Percentiles rank a stretch among this genome's conserved stretches.
Conservation (phyloP, 1,140 invertebrate species). For the Leptoteleia sp. region DNA sequence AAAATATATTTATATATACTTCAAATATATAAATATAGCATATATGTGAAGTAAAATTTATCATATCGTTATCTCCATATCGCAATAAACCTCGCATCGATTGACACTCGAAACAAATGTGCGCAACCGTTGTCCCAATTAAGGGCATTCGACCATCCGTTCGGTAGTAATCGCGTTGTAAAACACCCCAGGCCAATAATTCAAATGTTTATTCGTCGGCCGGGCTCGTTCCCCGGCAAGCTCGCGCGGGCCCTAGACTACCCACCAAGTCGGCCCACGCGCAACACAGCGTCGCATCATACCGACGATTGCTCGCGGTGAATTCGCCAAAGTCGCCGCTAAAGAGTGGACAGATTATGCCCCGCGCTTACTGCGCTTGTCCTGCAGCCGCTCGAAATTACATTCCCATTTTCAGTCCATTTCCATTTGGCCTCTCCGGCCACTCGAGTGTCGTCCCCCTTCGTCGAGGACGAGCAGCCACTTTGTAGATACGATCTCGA, state of each 20-base stretch:
- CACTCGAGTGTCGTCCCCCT: conserved; percentile 61
- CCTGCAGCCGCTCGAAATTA: conserved; percentile 45
- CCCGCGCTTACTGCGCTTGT: conserved; percentile 31
- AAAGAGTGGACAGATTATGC: conserved; percentile 64
- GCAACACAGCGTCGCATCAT: conserved; percentile 48
- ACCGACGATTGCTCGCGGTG: conserved; percentile 60
- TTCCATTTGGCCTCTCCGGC: conserved; percentile 53
- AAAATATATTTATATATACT: too few relatives aligned
- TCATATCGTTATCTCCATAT: too few relatives aligned
- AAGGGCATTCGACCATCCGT: not conserved
- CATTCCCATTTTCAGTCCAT: conserved; percentile 65
- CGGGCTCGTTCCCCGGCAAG: not conserved
- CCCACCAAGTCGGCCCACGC: conserved; percentile 13
- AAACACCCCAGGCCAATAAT: conserved; percentile 24
- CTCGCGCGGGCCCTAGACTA: conserved; percentile 21
- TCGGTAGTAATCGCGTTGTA: not conserved
- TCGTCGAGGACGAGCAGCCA: conserved; percentile 71
- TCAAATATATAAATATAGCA: too few relatives aligned
- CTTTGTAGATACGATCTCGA: conserved; percentile 79
- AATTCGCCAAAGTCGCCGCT: conserved; percentile 65
- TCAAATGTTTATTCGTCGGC: conserved; percentile 21
- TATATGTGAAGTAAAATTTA: too few relatives aligned
- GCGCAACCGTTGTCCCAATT: not conserved
- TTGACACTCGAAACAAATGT: not conserved
- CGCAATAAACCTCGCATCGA: too few relatives aligned